Percentiles rank a stretch among this genome's conserved stretches.
phyloP scores from a whole-genome alignment of 2,888 invertebrate species.

The Cartodere bifasciata region DNA sequence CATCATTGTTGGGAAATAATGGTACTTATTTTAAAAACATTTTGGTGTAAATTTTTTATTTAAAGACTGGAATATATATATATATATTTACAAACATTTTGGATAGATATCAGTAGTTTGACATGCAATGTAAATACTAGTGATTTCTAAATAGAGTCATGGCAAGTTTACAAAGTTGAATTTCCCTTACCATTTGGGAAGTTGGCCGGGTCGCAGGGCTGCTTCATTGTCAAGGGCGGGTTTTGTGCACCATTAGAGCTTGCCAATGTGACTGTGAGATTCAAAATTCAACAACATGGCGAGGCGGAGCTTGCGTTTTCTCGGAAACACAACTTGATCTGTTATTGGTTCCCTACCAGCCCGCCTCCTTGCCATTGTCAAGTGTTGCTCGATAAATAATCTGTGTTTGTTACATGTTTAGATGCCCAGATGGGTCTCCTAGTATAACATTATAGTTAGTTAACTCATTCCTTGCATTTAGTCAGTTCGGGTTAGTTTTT shows the following conservation, averaged over 20 bases:
- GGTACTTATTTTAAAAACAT: too few relatives aligned
- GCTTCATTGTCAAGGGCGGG: too few relatives aligned
- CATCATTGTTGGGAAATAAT: too few relatives aligned
- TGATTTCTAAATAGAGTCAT: conserved; percentile 13
- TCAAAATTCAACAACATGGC: conserved; percentile 34
- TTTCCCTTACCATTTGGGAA: too few relatives aligned
- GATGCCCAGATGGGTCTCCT: conserved; percentile 34
- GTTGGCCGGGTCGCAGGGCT: too few relatives aligned
- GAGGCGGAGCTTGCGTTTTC: conserved; percentile 31
- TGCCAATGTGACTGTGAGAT: conserved; percentile 11
- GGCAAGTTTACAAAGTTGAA: too few relatives aligned
- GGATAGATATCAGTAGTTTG: too few relatives aligned
- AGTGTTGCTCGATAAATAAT: conserved; percentile 40
- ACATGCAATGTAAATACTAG: conserved; percentile 12
- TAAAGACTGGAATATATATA: too few relatives aligned
- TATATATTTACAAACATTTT: too few relatives aligned
- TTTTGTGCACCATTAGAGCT: too few relatives aligned
- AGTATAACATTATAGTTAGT: conserved; percentile 32
- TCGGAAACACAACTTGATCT: conserved; percentile 26
- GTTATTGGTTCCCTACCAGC: conserved; percentile 28
- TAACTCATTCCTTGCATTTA: conserved; percentile 23
- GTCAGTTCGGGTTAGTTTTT: conserved; percentile 5
- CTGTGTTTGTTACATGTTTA: conserved; percentile 38
- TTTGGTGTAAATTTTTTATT: too few relatives aligned
- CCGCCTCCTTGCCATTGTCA: conserved; percentile 35